Percentiles rank a stretch among this genome's conserved stretches.
These are phyloP conservation scores for Zeus faber DNA, from an alignment of 2,113 vertebrate genomes.

Conservation along the genomic window DNA sequence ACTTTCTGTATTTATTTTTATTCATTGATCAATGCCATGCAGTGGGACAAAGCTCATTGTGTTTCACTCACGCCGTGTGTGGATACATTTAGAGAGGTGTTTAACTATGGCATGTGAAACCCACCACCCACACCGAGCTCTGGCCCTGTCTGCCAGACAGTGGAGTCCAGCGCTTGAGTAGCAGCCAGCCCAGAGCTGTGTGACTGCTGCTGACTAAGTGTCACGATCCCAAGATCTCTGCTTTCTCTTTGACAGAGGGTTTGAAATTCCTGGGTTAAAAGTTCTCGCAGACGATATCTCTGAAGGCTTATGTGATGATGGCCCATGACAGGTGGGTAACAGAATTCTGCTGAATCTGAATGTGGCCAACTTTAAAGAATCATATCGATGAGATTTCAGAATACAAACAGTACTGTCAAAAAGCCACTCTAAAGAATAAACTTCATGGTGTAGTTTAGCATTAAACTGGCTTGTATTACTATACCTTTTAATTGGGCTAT, in stretches of 20 bases:
- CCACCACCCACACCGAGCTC: slow-evolving; percentile 24
- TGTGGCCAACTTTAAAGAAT: slow-evolving; percentile 27
- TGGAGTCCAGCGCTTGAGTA: slow-evolving; percentile 62
- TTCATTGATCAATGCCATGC: slow-evolving; percentile 18
- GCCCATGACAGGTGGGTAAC: slow-evolving; percentile 65
- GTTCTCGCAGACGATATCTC: slow-evolving; percentile 75
- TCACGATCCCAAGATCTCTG: slow-evolving; percentile 74
- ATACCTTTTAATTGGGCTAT: slow-evolving; percentile 8
- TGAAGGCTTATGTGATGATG: slow-evolving; percentile 72
- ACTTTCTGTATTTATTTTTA: not conserved
- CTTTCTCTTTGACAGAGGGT: slow-evolving; percentile 74
- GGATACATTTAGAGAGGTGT: slow-evolving; percentile 38
- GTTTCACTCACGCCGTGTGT: slow-evolving; percentile 6
- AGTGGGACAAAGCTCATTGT: not conserved
- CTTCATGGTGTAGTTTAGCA: not conserved
- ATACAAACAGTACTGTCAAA: not conserved
- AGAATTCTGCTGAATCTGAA: slow-evolving; percentile 34
- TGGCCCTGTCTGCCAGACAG: slow-evolving; percentile 65
- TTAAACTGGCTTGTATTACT: slow-evolving; percentile 4
- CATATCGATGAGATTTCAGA: slow-evolving; percentile 1
- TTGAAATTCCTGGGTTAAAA: slow-evolving; percentile 77
- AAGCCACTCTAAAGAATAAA: slow-evolving; percentile 15
- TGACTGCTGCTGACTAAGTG: slow-evolving; percentile 74
- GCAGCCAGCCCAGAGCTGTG: slow-evolving; percentile 65
- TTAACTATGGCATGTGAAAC: slow-evolving; percentile 45